A percentile compares a stretch with the other conserved stretches of the same genome.
These are phyloP conservation scores for Pseudocheirus occidentalis DNA, from an alignment of 2,797 vertebrate genomes.

Conservation along the genomic window DNA sequence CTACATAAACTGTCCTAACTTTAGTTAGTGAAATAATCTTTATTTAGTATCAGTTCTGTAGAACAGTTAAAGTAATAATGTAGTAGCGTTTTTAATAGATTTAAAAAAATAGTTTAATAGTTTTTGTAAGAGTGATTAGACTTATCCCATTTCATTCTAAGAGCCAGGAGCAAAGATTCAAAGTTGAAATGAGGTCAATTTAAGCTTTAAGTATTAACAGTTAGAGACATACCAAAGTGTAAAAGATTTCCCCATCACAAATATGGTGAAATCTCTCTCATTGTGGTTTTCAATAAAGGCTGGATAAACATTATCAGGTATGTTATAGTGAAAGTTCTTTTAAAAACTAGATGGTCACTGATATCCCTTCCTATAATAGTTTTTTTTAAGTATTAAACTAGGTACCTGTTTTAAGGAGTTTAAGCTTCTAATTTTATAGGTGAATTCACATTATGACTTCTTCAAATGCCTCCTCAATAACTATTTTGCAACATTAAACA, in stretches of 20 bases:
- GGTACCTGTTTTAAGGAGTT: neutral
- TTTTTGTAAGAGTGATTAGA: too few species aligned
- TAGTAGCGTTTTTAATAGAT: too few species aligned
- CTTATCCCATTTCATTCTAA: too few species aligned
- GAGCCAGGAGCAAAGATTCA: neutral
- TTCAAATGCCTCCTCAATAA: neutral
- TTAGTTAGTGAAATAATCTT: neutral
- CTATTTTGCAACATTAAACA: neutral
- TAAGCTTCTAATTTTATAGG: neutral
- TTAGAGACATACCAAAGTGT: neutral
- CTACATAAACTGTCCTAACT: neutral
- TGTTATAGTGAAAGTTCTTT: too few species aligned
- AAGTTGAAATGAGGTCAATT: neutral
- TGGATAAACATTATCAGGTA: too few species aligned
- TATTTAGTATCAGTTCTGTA: neutral
- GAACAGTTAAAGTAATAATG: neutral
- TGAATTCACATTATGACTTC: neutral
- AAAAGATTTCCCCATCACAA: neutral
- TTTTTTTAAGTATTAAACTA: neutral
- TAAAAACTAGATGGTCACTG: too few species aligned
- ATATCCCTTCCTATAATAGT: neutral
- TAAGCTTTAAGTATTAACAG: neutral
- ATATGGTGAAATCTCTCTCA: neutral
- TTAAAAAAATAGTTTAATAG: too few species aligned
- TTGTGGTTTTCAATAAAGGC: neutral